Percentiles rank a stretch among this genome's conserved stretches.
phyloP scores from a whole-genome alignment of 1,140 invertebrate genomes.

The Drosophila arawakana region DNA sequence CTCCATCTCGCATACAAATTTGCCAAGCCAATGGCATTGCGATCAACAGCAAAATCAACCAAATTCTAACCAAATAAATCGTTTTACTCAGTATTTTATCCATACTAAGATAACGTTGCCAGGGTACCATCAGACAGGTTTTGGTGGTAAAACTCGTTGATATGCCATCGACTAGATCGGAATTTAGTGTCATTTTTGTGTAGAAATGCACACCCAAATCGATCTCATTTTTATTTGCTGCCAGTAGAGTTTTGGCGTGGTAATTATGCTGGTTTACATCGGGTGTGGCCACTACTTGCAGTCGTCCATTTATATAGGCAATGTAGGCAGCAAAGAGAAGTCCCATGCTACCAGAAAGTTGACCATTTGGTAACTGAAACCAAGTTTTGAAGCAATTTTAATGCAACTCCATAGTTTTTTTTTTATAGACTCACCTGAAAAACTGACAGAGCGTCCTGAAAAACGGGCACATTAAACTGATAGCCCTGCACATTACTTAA shows the following conservation, averaged over 20 bases:
- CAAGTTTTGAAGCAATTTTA: not conserved
- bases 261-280: slow-evolving; percentile 50
- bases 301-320: slow-evolving; percentile 9
- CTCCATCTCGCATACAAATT: slow-evolving; percentile 4
- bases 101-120: slow-evolving; percentile 4
- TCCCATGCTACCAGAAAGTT: slow-evolving; percentile 28
- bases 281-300: slow-evolving; percentile 5
- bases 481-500: slow-evolving; percentile 48
- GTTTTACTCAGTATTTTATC: too few relatives aligned
- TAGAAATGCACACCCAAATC: slow-evolving; percentile 48
- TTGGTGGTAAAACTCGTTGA: not conserved
- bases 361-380: slow-evolving; percentile 32
- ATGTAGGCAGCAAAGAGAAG: slow-evolving; percentile 33
- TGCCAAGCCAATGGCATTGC: slow-evolving; percentile 39
- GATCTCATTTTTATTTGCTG: slow-evolving; percentile 39
- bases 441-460: slow-evolving; percentile 38
- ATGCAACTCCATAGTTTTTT: not conserved
- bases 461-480: slow-evolving; percentile 52
- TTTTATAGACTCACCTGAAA: slow-evolving; percentile 50
- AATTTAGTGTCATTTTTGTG: slow-evolving; percentile 24
- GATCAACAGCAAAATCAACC: not conserved
- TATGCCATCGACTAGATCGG: slow-evolving; percentile 6
- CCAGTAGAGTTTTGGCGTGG: slow-evolving; percentile 41
- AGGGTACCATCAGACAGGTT: slow-evolving; percentile 57
- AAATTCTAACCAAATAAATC: too few relatives aligned